Evolutionary conservation across 2,113 vertebrate genomes (phyloP).

Genomic region (Cepphus grylle): DNA sequence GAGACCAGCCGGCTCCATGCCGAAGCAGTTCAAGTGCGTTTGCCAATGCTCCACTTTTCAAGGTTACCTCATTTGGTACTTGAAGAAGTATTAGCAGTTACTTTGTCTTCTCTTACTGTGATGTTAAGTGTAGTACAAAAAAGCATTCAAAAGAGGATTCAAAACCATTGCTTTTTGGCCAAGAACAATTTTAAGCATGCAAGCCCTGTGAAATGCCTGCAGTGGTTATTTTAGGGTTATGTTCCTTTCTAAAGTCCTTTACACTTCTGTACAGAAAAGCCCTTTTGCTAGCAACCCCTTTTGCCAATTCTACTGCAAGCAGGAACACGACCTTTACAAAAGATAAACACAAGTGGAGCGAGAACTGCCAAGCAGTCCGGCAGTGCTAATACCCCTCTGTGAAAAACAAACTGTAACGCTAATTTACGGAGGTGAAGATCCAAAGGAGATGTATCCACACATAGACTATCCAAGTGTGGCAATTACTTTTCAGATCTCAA

Average conservation of each 20-base stretch:
- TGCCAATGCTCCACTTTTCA: not conserved
- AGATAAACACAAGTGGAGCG: not conserved
- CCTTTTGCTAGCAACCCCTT: not conserved
- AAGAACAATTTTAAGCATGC: not conserved
- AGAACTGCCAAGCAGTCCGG: not conserved
- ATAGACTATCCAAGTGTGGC: not conserved
- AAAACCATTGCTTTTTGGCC: not conserved
- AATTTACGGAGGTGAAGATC: not conserved
- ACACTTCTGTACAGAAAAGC: not conserved
- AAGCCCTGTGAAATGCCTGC: not conserved
- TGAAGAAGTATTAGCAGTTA: not conserved
- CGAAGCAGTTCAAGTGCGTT: not conserved
- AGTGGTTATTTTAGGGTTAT: not conserved
- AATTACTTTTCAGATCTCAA: not conserved
- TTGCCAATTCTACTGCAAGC: not conserved
- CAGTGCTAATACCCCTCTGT: not conserved
- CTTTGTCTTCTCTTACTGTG: not conserved
- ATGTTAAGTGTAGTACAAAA: not conserved
- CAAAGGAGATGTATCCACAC: not conserved
- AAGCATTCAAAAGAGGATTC: not conserved
- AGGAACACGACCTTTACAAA: not conserved
- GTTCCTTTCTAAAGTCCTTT: not conserved
- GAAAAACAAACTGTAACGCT: not conserved
- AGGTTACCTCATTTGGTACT: not conserved
- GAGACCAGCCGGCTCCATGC: not conserved